A percentile compares a stretch with the other conserved stretches of the same genome.
Evolutionary conservation across 1,140 invertebrate genomes (phyloP).

Genomic region (Cecropterus lyciades): DNA sequence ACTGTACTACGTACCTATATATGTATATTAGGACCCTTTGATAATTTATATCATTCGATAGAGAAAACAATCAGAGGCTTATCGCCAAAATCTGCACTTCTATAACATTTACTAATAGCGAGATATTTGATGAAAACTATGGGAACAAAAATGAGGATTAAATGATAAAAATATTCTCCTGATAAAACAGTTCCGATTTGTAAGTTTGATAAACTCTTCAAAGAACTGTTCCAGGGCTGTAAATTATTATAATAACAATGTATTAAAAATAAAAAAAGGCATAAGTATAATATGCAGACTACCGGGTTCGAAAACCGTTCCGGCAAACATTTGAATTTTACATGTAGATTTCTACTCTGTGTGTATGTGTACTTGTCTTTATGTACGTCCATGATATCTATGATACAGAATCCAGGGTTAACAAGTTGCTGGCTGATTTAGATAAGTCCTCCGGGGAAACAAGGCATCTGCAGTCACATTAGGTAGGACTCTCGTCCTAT

Average conservation of each 20-base stretch:
- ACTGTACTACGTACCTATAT: neutral
- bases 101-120: neutral
- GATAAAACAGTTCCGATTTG: constrained; percentile 27
- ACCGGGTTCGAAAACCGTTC: too few species aligned
- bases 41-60: neutral
- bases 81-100: constrained; percentile 6
- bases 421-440: too few species aligned
- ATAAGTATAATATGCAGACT: too few species aligned
- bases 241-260: neutral
- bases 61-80: constrained; percentile 12
- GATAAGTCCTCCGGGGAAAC: too few species aligned
- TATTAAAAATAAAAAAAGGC: too few species aligned
- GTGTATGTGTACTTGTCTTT: too few species aligned
- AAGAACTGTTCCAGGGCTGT: constrained; percentile 9
- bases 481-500: too few species aligned
- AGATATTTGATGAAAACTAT: constrained; percentile 12
- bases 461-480: too few species aligned
- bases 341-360: too few species aligned
- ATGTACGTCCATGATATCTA: too few species aligned
- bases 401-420: too few species aligned
- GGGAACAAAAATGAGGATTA: constrained; percentile 18
- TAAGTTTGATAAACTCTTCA: constrained; percentile 15
- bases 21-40: neutral
- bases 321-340: too few species aligned
- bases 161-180: constrained; percentile 6